Evolutionary conservation across 2,797 vertebrate species (phyloP), one percentile per base, ranked within the genome.

Genomic region (Micromesistius poutassou): DNA sequence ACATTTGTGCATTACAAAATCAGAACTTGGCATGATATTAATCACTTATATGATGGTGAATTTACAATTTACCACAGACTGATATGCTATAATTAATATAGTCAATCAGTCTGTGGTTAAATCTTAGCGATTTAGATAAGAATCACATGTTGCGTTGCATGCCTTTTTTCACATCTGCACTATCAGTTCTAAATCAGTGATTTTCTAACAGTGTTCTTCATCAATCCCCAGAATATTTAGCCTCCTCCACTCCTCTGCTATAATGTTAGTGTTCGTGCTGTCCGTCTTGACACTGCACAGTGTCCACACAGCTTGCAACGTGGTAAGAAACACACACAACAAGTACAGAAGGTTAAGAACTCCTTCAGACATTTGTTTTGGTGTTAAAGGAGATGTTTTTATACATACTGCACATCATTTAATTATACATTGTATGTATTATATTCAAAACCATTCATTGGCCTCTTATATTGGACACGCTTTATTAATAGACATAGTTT

Each of bases 251-350:
- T 70, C 55, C 66, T n/a, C 35, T 66, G 9, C 33, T 42, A 92
- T 42, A 73, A 94, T 94, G 93, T 82, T 91, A 46, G 72, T 72
- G 0, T 30, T 89, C 25, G 22, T 86, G 72, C 55, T 91, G 72
- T 90, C 30, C 77, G 22, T 86, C 33, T 35, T 92, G 83, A 75
- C 72, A 0, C 78, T 93, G 81, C 87, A 87, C n/a, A 78, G 79
- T 0, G 85, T 86, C 75, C 82, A 85, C 28, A 10, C 83, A 2
- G 79, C 78, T 28, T 92, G 91, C 50, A 10, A 72, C 25, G 7
- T 83, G 87, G 92, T 93, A 80, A 89, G 90, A 85, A 77, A 28
- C 9, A 28, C 3, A 68, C 62, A 28, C 8, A 9, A 66, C 9
- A 25, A 62, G 55, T 62, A 22, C 19, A 68, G 62, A 25, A 68